Percentiles rank a stretch among this genome's conserved stretches.
Conservation (phyloP, 1,140 invertebrate genomes). For the Drosophila obscura region DNA sequence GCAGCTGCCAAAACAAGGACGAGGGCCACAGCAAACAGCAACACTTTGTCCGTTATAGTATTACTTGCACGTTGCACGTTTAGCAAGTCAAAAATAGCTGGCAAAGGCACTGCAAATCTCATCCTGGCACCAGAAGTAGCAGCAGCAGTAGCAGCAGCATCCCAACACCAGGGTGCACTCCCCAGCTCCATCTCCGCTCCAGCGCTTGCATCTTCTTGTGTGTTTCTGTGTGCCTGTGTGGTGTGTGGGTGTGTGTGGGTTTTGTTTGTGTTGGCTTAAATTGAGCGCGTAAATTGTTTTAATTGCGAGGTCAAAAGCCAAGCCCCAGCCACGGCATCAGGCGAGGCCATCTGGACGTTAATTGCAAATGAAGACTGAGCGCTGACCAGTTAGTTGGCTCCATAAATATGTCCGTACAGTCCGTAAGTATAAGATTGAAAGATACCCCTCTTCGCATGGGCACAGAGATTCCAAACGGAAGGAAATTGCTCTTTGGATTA, state of each 20-base stretch:
- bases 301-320: slow-evolving; percentile 61
- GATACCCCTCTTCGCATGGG: no score
- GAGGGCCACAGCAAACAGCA: slow-evolving; percentile 27
- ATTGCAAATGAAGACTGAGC: slow-evolving; percentile 53
- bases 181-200: slow-evolving; percentile 13
- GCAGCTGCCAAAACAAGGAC: slow-evolving; percentile 12
- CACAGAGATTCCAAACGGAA: no score
- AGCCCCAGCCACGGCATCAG: slow-evolving; percentile 10
- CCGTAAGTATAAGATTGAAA: no score
- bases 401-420: neutral
- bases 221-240: neutral
- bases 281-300: slow-evolving; percentile 81
- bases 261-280: slow-evolving; percentile 55
- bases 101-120: slow-evolving; percentile 51
- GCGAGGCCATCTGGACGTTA: slow-evolving; percentile 39
- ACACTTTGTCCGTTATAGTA: slow-evolving; percentile 39
- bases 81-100: slow-evolving; percentile 56
- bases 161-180: slow-evolving; percentile 1
- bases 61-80: slow-evolving; percentile 9
- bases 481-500: no score
- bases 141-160: neutral
- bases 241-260: slow-evolving; percentile 7
- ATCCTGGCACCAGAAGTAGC: neutral
- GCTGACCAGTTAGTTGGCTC: slow-evolving; percentile 18
- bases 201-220: slow-evolving; percentile 20